phyloP scores from a whole-genome alignment of 2,113 vertebrate species.

The cattle (Bos taurus) region DNA sequence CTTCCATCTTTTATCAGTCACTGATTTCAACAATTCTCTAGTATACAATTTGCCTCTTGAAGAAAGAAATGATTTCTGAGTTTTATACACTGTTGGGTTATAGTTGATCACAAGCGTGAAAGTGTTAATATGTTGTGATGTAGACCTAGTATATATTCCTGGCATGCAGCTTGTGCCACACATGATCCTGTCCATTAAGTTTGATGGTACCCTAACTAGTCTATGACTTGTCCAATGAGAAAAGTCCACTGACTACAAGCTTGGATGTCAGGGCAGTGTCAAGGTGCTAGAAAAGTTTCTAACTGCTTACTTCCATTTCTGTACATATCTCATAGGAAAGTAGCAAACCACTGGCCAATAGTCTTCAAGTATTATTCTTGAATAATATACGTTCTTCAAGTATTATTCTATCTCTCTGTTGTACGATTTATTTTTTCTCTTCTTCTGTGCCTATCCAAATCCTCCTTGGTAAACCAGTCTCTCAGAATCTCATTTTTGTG shows the following conservation, averaged over 20 bases:
- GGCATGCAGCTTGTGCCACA: neutral
- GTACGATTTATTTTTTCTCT: neutral
- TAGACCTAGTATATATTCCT: neutral
- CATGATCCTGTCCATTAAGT: rapidly evolving
- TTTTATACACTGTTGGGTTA: neutral
- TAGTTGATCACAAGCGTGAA: neutral
- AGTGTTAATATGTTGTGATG: neutral
- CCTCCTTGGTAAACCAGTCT: neutral
- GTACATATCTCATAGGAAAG: neutral
- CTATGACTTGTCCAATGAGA: neutral
- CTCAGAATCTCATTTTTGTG: neutral
- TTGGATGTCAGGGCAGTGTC: neutral
- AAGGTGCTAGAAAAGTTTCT: neutral
- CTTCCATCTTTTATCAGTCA: neutral
- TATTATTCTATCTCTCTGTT: neutral
- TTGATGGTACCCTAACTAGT: neutral
- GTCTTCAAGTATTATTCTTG: neutral
- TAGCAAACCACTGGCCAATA: neutral
- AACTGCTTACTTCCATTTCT: neutral
- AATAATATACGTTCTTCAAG: neutral
- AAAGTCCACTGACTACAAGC: neutral
- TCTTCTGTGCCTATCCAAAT: neutral
- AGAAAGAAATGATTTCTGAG: neutral
- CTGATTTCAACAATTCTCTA: neutral
- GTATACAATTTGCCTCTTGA: neutral